Percentiles rank a stretch among this genome's conserved stretches.
These are phyloP conservation scores for Habropoda laboriosa DNA, from an alignment of 1,140 invertebrate species.

Conservation along the genomic window DNA sequence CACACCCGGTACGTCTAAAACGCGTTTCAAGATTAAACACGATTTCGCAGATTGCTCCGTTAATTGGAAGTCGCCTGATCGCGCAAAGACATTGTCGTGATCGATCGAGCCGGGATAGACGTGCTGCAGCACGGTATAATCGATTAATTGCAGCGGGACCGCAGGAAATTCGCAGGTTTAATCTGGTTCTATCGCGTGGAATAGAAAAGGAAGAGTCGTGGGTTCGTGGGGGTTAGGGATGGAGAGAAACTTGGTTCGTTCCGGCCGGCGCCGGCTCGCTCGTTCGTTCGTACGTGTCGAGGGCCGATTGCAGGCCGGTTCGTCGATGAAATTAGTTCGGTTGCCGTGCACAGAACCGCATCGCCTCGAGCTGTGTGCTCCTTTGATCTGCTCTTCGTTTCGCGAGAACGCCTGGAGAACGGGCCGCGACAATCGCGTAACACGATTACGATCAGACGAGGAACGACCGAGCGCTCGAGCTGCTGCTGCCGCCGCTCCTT, in stretches of 20 bases:
- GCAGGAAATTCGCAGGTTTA: conserved; percentile 43
- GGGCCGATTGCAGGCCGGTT: conserved; percentile 46
- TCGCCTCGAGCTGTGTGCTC: conserved; percentile 47
- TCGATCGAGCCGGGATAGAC: conserved; percentile 36
- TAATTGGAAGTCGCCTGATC: conserved; percentile 12
- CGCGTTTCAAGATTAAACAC: not conserved
- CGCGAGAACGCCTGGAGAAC: conserved; percentile 46
- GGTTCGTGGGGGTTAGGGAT: not conserved
- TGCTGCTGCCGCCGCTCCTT: too few species aligned
- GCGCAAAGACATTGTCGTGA: conserved; percentile 17
- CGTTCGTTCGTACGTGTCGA: conserved; percentile 28
- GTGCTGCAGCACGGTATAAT: conserved; percentile 30
- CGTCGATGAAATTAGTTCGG: conserved; percentile 50
- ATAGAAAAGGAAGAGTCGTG: conserved; percentile 20
- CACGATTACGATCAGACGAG: conserved; percentile 55
- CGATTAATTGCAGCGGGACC: conserved; percentile 50
- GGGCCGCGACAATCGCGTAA: conserved; percentile 54
- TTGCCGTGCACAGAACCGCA: conserved; percentile 57
- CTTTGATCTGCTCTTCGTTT: conserved; percentile 60
- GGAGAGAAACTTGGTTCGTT: too few species aligned
- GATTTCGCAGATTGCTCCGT: not conserved
- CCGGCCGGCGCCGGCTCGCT: too few species aligned
- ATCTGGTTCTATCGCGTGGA: conserved; percentile 18
- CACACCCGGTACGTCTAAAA: not conserved
- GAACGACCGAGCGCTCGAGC: conserved; percentile 34